phyloP scores from a whole-genome alignment of 2,113 vertebrate genomes.

The Grallaria varia region DNA sequence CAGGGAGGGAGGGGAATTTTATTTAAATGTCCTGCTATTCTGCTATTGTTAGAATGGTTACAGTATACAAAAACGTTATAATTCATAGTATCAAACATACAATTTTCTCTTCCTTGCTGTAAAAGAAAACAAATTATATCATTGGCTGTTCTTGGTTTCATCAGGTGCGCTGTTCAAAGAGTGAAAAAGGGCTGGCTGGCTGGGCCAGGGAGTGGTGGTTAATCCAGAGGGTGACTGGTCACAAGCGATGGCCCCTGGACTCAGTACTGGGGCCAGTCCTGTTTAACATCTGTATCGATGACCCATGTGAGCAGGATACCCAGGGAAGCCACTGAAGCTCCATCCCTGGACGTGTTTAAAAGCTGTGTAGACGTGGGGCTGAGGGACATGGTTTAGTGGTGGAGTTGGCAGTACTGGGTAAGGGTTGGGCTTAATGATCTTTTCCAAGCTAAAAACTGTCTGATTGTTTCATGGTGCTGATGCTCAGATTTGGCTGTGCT shows the following conservation, averaged over 20 bases:
- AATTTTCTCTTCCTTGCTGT: not conserved
- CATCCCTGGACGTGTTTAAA: not conserved
- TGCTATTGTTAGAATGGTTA: conserved; percentile 6
- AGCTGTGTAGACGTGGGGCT: not conserved
- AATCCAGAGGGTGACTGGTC: accelerated
- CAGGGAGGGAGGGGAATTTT: not conserved
- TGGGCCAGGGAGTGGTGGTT: too few relatives aligned
- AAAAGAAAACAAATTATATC: not conserved
- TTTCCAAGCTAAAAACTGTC: not conserved
- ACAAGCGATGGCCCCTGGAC: not conserved
- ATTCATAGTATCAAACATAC: not conserved
- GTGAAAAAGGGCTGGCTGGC: not conserved
- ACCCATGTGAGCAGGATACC: not conserved
- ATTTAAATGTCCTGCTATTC: conserved; percentile 35
- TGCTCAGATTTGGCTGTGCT: not conserved
- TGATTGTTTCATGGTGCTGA: not conserved
- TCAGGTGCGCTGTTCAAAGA: not conserved
- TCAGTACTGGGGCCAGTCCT: not conserved
- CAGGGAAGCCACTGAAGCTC: too few relatives aligned
- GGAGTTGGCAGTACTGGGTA: not conserved
- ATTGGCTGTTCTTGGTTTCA: not conserved
- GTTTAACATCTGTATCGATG: not conserved
- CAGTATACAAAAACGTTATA: not conserved
- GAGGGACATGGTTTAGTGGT: not conserved
- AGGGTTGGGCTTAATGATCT: not conserved